Evolutionary conservation across 2,888 invertebrate species (phyloP).

Genomic region (Tenthredo distinguenda): DNA sequence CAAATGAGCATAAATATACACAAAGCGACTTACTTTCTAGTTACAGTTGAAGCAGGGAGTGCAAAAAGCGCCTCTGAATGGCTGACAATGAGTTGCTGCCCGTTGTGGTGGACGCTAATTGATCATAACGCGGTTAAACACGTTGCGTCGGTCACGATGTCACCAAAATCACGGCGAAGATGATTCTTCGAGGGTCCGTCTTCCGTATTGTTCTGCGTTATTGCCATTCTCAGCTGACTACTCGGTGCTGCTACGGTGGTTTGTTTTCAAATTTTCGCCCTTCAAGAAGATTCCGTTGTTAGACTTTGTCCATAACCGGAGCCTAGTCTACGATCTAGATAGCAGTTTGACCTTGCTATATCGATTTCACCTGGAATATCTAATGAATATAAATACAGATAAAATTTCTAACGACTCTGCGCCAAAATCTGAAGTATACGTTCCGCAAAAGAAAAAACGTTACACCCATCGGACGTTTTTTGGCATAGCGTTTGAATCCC

Average conservation of each 20-base stretch:
- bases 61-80: slow-evolving; percentile 59
- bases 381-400: neutral
- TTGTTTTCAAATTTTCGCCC: neutral
- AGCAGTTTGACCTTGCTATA: neutral
- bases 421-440: neutral
- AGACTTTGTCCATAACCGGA: neutral
- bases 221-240: slow-evolving; percentile 50
- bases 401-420: neutral
- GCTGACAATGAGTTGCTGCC: slow-evolving; percentile 56
- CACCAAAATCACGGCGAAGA: slow-evolving; percentile 51
- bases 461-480: neutral
- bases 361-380: neutral
- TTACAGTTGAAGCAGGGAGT: slow-evolving; percentile 53
- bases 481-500: neutral
- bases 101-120: slow-evolving; percentile 63
- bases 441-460: neutral
- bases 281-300: neutral
- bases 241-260: neutral
- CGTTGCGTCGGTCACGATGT: slow-evolving; percentile 53
- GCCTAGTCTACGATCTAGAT: neutral
- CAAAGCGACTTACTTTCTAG: slow-evolving; percentile 54
- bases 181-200: slow-evolving; percentile 45
- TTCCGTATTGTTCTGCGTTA: slow-evolving; percentile 30
- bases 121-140: slow-evolving; percentile 61
- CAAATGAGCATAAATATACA: slow-evolving; percentile 42